phyloP scores from a whole-genome alignment of 2,797 vertebrate genomes.

The Protonibea diacanthus region DNA sequence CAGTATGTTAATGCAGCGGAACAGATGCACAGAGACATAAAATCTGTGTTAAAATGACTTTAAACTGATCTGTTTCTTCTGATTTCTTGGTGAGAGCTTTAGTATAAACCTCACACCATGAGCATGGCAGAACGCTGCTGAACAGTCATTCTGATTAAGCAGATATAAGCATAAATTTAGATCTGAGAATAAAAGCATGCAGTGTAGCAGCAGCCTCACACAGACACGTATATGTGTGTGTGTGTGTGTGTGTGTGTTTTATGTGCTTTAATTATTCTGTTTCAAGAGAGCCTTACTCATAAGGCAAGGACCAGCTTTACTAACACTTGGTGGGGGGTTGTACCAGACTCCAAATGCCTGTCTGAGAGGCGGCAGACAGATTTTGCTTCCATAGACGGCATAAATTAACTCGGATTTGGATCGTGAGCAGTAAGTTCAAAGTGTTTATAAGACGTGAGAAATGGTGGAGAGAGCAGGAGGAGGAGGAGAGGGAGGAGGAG shows the following conservation, averaged over 20 bases:
- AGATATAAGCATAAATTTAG: too few species aligned
- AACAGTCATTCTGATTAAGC: not conserved
- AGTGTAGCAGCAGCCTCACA: too few species aligned
- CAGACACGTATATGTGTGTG: not conserved
- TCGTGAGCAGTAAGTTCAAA: not conserved
- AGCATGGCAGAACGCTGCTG: not conserved
- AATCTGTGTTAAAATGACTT: too few species aligned
- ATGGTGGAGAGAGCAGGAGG: not conserved
- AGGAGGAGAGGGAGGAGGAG: not conserved
- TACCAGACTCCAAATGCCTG: not conserved
- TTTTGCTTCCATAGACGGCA: not conserved
- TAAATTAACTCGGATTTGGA: not conserved
- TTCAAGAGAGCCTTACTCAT: not conserved
- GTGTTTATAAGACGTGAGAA: not conserved
- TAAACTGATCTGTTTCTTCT: too few species aligned
- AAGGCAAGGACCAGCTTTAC: not conserved
- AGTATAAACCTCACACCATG: not conserved
- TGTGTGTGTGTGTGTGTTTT: not conserved
- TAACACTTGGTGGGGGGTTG: not conserved
- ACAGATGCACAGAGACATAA: too few species aligned
- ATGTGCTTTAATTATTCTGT: not conserved
- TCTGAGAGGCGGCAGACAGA: not conserved
- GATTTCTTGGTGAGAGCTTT: not conserved
- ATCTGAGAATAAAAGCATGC: too few species aligned
- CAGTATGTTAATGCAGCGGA: too few species aligned